Conservation (phyloP, 1,140 invertebrate species). For the Tetragonula clypearis region DNA sequence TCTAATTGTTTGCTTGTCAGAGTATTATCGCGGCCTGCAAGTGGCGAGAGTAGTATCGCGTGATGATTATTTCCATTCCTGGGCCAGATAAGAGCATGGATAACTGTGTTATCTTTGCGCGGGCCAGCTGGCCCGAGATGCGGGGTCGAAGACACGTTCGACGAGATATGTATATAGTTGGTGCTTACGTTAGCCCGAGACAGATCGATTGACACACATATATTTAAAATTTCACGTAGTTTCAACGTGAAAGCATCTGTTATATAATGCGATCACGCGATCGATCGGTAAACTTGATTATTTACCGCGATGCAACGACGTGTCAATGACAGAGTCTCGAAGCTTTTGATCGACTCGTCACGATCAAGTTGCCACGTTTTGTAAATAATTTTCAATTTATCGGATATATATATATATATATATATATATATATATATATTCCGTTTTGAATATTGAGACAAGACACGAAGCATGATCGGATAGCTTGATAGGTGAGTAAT, state of each 20-base stretch:
- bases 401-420: too few species aligned
- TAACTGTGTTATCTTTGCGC: constrained; percentile 35
- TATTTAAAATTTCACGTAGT: neutral
- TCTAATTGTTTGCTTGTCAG: constrained; percentile 54
- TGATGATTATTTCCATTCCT: constrained; percentile 67
- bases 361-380: neutral
- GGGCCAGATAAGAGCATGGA: constrained; percentile 54
- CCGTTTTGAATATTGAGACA: too few species aligned
- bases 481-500: too few species aligned
- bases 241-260: neutral
- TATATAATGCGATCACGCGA: neutral
- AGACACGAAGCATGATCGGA: too few species aligned
- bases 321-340: neutral
- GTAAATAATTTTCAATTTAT: too few species aligned
- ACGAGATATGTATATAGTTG: neutral
- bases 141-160: constrained; percentile 36
- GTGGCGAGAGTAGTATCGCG: constrained; percentile 51
- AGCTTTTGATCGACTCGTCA: neutral
- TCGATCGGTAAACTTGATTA: neutral
- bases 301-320: neutral
- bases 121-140: constrained; percentile 42
- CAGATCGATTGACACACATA: neutral
- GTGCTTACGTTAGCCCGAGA: neutral
- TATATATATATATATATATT: too few species aligned
- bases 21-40: constrained; percentile 54